Base-by-base conservation (phyloP, 2,888 invertebrate genomes). In the Drosophila limbata region DNA sequence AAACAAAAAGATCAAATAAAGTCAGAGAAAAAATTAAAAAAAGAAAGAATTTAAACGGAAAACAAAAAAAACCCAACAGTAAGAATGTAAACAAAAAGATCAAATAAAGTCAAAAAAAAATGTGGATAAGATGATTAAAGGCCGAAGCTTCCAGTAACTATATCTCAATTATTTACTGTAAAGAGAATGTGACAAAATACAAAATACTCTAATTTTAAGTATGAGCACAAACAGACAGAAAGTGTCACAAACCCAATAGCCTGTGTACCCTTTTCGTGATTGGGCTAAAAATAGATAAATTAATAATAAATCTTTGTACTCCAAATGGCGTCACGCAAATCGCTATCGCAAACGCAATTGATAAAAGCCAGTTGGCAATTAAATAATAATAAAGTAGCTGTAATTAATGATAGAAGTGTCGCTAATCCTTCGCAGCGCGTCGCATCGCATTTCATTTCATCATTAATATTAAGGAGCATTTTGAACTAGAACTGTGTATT, bases 371-470 rank as follows among this genome's bases (percentile, higher is more conserved):
- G 19, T 19, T 19, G 48, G 63, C 70, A 77, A 84, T 84, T 84
- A 84, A 76, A 82, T 71, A 76, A 73, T 82, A 82, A 82, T 79
- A 82, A 79, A 73, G 72, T 83, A 83, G 83, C 69, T 67, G 80
- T 83, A 83, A 84, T 84, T 88, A 84, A 84, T 84, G 77, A 80
- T 56, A 56, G 33, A 53, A 56, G 28, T 33, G 63, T 51, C 45
- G 37, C 62, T 83, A 84, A 84, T 85, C 84, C 84, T 80, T 48
- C 76, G 56, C 64, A 47, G 47, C 76, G 56, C 64, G 45, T 48
- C 67, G 61, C 70, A 39, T 5, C 5, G 35, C 35, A 44, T 13
- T 13, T 3, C 35, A 47, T 69, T 69, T 82, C 66, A 52, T 84
- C 67, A 83, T 83, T 84, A 81, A 83, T 86, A 80, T 71, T 56